These are phyloP conservation scores for Drosophila virilis DNA, from an alignment of 1,140 invertebrate species.

Conservation along the genomic window DNA sequence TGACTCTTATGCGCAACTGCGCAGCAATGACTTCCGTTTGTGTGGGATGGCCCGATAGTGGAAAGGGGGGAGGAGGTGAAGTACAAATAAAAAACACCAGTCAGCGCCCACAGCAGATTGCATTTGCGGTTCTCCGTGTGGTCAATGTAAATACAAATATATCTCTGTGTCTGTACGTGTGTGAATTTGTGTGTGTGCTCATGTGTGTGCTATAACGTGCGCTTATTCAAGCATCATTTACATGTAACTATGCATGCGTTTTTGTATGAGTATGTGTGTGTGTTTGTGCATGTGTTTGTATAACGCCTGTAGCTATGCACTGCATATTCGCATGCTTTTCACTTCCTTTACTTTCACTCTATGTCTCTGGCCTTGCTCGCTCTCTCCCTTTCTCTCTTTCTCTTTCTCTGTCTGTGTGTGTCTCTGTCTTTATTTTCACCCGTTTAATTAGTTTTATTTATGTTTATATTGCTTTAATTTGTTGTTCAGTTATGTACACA, in stretches of 20 bases:
- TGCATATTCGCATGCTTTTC: constrained; percentile 62
- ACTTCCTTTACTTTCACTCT: constrained; percentile 14
- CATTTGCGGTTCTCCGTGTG: constrained; percentile 67
- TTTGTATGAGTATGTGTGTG: constrained; percentile 20
- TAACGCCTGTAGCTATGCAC: constrained; percentile 24
- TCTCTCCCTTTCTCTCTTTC: constrained; percentile 14
- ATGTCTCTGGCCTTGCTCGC: constrained; percentile 19
- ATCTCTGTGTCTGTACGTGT: constrained; percentile 2
- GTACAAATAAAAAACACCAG: constrained; percentile 42
- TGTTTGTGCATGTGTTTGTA: constrained; percentile 18
- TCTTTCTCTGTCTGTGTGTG: background rate
- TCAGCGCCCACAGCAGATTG: constrained; percentile 60
- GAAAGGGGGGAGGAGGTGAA: background rate
- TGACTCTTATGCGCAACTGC: constrained; percentile 68
- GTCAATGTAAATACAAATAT: constrained; percentile 60
- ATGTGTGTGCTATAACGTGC: constrained; percentile 25
- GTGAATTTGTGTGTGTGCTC: constrained; percentile 12
- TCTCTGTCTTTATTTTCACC: constrained; percentile 52
- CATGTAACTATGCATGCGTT: constrained; percentile 33
- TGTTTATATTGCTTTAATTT: constrained; percentile 78
- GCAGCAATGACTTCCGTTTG: constrained; percentile 76
- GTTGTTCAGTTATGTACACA: constrained; percentile 71
- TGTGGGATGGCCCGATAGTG: background rate
- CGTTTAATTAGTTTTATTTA: constrained; percentile 77
- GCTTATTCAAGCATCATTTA: constrained; percentile 70